A percentile compares a stretch with the other conserved stretches of the same genome.
phyloP scores from a whole-genome alignment of 92 coral and sea anemone genomes.

The Umimayanthus kanabou region DNA sequence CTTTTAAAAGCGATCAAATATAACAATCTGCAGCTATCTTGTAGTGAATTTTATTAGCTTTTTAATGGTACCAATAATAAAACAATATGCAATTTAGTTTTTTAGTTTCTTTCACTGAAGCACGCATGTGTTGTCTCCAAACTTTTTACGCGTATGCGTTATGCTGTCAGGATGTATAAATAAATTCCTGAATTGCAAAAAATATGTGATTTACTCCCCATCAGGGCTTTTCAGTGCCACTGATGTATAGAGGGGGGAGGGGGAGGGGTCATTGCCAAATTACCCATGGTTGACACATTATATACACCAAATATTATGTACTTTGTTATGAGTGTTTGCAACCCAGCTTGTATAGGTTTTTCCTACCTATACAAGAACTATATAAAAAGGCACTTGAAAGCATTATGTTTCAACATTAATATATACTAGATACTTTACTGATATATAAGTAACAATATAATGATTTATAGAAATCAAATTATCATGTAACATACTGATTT shows the following conservation, averaged over 20 bases:
- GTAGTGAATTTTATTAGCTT: too few species aligned
- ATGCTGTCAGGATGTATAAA: too few species aligned
- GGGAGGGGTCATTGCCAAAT: neutral
- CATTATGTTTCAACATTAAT: conserved; percentile 1
- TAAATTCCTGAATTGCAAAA: neutral
- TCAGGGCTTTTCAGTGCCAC: conserved; percentile 6
- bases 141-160: too few species aligned
- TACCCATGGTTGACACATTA: conserved; percentile 7
- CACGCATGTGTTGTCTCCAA: too few species aligned
- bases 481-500: conserved; percentile 1
- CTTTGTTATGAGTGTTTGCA: neutral
- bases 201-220: neutral
- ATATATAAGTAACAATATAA: neutral
- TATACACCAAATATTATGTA: neutral
- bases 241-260: neutral
- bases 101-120: too few species aligned
- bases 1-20: too few species aligned
- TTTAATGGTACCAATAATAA: too few species aligned
- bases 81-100: too few species aligned
- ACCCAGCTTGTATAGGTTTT: neutral
- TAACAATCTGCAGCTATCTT: too few species aligned
- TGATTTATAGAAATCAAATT: conserved; percentile 4
- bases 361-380: neutral
- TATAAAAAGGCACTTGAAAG: conserved; percentile 2
- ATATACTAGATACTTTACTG: conserved; percentile 3